Base-by-base conservation (phyloP, 2,888 invertebrate species). In the Loripinus fragilis region DNA sequence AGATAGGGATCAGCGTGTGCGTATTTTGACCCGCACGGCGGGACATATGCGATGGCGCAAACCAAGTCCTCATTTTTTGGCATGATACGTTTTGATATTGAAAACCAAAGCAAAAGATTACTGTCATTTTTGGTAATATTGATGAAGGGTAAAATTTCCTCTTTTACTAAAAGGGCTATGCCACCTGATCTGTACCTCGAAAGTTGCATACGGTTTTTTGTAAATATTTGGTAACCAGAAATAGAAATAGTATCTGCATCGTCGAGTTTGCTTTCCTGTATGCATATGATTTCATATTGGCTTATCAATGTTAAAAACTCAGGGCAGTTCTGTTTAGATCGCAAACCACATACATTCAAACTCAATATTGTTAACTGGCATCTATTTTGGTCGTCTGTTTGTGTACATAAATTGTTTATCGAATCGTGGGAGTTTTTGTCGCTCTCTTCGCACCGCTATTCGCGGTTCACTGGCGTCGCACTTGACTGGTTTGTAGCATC, bases 1-100 rank as follows among this genome's bases (percentile, higher is more conserved):
- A 50, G 69, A 50, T 69, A 69, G 15, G 69, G 69, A n/a, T 69
- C 69, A 17, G 50, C 0, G n/a, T 69, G 45, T 23, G 50, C 28
- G 45, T 50, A 69, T 28, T 33, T 69, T 25, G 69, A 33, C 30
- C 50, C 30, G 20, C n/a, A 50, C 0, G 69, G 69, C 28, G 69
- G 69, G 15, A 69, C 50, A 33, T 69, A 69, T 30, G 35, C 41
- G 0, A 23, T 23, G 10, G 50, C 69, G 50, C 50, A 50, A 17
- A n/a, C 15, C 5, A 45, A 8, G n/a, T 66, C 7, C 41, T n/a
- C 35, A n/a, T 41, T 66, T 25, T 41, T 20, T 5, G 41, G 23
- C 25, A 41, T 17, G 23, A 41, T 2, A 3, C 35, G 23, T 8
- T 23, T 25, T 25, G 38, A n/a, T 12, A 67, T 2, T 7, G 25